These are phyloP conservation scores for Mionectes macconnelli DNA, from an alignment of 2,113 vertebrate genomes.

Conservation along the genomic window DNA sequence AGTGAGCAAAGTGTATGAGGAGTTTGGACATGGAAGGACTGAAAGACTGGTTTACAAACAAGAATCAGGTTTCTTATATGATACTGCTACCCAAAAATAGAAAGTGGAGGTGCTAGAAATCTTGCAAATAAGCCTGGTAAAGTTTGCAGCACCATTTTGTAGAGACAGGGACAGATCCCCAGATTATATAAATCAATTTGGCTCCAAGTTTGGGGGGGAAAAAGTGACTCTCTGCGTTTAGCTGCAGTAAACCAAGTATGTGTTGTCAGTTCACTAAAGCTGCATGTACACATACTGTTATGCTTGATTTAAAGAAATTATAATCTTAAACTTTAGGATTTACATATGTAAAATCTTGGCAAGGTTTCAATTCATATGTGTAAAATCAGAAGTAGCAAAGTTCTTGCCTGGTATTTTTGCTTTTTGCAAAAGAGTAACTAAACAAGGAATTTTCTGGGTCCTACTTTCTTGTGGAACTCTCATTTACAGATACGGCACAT, in stretches of 20 bases:
- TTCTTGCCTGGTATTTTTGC: neutral
- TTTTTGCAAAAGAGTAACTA: neutral
- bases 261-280: neutral
- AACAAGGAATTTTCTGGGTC: neutral
- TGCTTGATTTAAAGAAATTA: neutral
- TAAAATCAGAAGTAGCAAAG: neutral
- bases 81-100: constrained; percentile 3
- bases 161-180: neutral
- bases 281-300: neutral
- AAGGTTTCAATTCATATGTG: neutral
- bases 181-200: neutral
- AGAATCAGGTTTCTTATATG: constrained; percentile 29
- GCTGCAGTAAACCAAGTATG: no score
- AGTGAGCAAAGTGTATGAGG: neutral
- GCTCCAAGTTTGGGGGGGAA: neutral
- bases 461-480: neutral
- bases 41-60: neutral
- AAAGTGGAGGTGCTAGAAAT: constrained; percentile 32
- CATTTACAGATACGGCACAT: neutral
- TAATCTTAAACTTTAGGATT: neutral
- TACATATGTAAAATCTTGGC: neutral
- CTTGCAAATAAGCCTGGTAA: constrained; percentile 13
- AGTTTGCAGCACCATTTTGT: constrained; percentile 29
- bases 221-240: no score
- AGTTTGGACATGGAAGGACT: neutral